Conservation (phyloP, 2,113 vertebrate genomes). For the Numida meleagris region DNA sequence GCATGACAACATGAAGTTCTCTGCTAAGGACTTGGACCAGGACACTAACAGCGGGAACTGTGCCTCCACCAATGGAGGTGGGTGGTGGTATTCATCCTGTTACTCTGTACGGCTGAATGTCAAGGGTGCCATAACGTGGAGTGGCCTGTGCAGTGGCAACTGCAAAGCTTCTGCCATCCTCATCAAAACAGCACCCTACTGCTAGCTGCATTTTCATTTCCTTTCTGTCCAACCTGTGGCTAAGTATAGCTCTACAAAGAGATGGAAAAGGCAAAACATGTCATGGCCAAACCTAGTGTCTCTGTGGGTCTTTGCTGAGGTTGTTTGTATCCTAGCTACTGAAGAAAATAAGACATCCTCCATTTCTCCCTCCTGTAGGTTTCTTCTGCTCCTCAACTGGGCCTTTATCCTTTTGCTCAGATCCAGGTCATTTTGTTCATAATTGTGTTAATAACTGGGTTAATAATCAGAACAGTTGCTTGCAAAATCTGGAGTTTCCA, state of each 20-base stretch:
- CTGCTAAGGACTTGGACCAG: slow-evolving; percentile 4
- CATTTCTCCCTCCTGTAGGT: neutral
- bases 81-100: slow-evolving; percentile 32
- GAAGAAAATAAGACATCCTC: neutral
- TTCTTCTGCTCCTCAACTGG: neutral
- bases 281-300: neutral
- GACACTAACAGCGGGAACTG: neutral
- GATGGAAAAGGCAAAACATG: neutral
- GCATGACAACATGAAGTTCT: slow-evolving; percentile 72
- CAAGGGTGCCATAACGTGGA: neutral
- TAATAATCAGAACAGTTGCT: neutral
- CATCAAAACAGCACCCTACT: neutral
- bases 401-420: neutral
- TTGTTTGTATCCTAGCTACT: neutral
- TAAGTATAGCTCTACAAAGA: neutral
- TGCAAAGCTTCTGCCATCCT: slow-evolving; percentile 20
- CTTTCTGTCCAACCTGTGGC: neutral
- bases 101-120: neutral
- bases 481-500: neutral
- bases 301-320: neutral
- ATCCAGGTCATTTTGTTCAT: neutral
- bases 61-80: neutral
- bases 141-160: neutral
- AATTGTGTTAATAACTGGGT: neutral
- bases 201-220: neutral